Evolutionary conservation across 2,888 invertebrate genomes (phyloP).

Genomic region (Saturnia pavonia): DNA sequence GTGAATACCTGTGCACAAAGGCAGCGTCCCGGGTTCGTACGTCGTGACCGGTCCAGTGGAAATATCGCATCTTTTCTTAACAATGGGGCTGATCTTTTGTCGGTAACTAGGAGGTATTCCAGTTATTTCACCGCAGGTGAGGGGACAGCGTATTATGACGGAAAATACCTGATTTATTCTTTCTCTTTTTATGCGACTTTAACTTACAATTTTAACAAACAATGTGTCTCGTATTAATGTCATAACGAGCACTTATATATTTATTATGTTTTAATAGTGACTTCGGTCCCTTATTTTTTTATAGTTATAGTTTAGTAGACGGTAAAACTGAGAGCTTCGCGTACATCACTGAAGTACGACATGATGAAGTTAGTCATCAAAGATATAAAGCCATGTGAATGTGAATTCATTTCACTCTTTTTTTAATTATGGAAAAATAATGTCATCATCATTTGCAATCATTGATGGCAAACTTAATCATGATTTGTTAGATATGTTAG

Average conservation of each 20-base stretch:
- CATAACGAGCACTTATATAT: background rate
- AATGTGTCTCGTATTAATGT: background rate
- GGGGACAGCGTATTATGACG: background rate
- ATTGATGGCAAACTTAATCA: no score
- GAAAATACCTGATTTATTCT: no score
- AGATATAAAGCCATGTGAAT: no score
- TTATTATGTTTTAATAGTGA: background rate
- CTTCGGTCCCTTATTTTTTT: no score
- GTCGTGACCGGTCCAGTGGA: conserved; percentile 31
- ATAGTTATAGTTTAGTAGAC: no score
- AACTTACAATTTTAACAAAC: background rate
- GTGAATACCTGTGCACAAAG: conserved; percentile 67
- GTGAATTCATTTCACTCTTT: no score
- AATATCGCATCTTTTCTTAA: conserved; percentile 53
- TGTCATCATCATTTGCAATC: no score
- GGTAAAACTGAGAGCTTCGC: no score
- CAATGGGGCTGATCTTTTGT: conserved; percentile 41
- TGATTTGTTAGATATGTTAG: no score
- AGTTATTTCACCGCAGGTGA: conserved; percentile 5
- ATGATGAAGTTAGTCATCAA: no score
- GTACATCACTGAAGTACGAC: no score
- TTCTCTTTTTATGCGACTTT: background rate
- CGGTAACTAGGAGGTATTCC: background rate
- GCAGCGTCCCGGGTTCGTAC: conserved; percentile 21
- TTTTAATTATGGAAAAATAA: no score